phyloP scores from a whole-genome alignment of 2,113 vertebrate species.

The Corydoras maculifer region DNA sequence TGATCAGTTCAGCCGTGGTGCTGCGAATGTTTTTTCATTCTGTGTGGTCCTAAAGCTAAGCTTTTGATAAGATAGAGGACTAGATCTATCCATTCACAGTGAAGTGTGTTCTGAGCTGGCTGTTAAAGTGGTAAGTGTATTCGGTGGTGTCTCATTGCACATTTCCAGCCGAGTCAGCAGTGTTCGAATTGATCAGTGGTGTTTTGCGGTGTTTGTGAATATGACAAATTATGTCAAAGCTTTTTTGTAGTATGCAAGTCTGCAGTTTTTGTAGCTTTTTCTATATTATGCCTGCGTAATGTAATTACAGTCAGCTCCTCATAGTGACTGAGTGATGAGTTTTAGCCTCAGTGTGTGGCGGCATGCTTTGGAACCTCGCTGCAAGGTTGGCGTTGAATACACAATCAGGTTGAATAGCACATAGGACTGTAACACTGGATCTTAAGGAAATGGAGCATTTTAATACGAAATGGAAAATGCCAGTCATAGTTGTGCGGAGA shows the following conservation, averaged over 20 bases:
- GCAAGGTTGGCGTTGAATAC: slow-evolving; percentile 35
- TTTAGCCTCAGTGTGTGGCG: slow-evolving; percentile 18
- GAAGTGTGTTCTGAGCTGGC: neutral
- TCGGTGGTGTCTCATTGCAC: slow-evolving; percentile 1
- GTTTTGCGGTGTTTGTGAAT: neutral
- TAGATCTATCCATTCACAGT: too few species aligned
- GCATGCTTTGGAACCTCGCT: slow-evolving; percentile 18
- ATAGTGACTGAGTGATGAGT: slow-evolving; percentile 10
- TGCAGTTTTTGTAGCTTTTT: slow-evolving; percentile 5
- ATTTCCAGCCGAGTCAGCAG: neutral
- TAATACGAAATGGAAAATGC: slow-evolving; percentile 39
- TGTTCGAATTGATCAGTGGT: neutral
- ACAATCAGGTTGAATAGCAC: slow-evolving; percentile 31
- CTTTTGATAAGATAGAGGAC: neutral
- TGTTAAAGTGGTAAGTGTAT: neutral
- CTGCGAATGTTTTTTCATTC: neutral
- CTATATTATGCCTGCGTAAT: neutral
- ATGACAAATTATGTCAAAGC: neutral
- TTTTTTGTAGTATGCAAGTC: slow-evolving; percentile 4
- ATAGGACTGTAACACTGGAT: slow-evolving; percentile 10
- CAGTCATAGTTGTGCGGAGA: slow-evolving; percentile 27
- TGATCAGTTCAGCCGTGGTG: slow-evolving; percentile 13
- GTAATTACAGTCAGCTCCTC: slow-evolving; percentile 18
- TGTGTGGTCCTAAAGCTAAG: neutral
- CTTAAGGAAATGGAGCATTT: slow-evolving; percentile 31